These are phyloP conservation scores for Oncorhynchus masou DNA, from an alignment of 2,113 vertebrate genomes.

Conservation along the genomic window DNA sequence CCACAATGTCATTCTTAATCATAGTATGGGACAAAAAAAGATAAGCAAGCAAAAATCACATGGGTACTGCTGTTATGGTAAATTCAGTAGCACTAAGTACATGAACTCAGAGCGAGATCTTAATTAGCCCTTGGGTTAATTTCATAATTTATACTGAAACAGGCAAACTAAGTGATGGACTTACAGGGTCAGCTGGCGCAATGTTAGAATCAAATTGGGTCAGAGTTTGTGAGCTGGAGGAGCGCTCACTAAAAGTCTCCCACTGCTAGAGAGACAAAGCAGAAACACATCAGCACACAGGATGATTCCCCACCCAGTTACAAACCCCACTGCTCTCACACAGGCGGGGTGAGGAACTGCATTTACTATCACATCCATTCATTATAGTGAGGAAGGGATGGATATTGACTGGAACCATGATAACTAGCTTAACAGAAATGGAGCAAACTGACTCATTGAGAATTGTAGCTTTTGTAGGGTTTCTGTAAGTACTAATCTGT, in stretches of 20 bases:
- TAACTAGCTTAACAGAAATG: too few relatives aligned
- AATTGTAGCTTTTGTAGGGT: too few relatives aligned
- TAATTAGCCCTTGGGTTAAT: too few relatives aligned
- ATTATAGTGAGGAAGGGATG: too few relatives aligned
- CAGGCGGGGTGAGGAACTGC: too few relatives aligned
- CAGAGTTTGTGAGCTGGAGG: slow-evolving; percentile 99
- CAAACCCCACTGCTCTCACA: too few relatives aligned
- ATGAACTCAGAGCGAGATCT: background rate
- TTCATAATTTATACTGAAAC: too few relatives aligned
- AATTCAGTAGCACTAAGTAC: slow-evolving; percentile 49
- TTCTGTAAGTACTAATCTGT: too few relatives aligned
- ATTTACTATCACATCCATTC: too few relatives aligned
- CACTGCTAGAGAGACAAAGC: slow-evolving; percentile 99
- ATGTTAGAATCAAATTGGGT: slow-evolving; percentile 99
- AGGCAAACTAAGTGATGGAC: slow-evolving; percentile 87
- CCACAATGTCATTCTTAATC: too few relatives aligned
- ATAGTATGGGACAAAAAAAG: slow-evolving; percentile 5
- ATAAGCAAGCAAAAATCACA: slow-evolving; percentile 64
- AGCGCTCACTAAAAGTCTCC: slow-evolving; percentile 99
- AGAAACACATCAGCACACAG: slow-evolving; percentile 65
- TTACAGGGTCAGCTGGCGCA: slow-evolving; percentile 99
- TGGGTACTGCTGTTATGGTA: slow-evolving; percentile 67
- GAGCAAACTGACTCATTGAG: too few relatives aligned
- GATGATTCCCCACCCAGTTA: background rate
- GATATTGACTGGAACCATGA: too few relatives aligned